A percentile compares a stretch with the other conserved stretches of the same genome.
Conservation (phyloP, 1,140 invertebrate species). For the Scylla paramamosain region DNA sequence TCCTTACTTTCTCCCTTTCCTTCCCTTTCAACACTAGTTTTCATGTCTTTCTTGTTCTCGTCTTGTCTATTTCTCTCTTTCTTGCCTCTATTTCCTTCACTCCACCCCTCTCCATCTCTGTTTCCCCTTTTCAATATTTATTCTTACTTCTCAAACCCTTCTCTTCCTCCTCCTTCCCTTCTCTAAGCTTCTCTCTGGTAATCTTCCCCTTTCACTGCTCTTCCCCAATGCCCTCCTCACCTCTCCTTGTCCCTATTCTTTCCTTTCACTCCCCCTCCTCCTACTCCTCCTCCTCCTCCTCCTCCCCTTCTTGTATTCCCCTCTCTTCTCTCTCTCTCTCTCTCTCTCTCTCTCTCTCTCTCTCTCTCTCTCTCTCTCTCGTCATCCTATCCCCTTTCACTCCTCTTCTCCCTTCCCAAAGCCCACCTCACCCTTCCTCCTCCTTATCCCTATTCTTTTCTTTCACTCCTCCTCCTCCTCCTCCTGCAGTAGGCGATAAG, state of each 20-base stretch:
- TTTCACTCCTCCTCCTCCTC: not conserved
- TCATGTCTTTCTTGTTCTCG: too few relatives aligned
- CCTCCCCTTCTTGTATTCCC: not conserved
- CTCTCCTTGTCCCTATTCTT: too few relatives aligned
- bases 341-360: not conserved
- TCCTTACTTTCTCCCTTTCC: too few relatives aligned
- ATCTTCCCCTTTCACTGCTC: too few relatives aligned
- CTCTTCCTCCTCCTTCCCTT: not conserved
- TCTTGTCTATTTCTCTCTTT: too few relatives aligned
- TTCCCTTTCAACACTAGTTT: too few relatives aligned
- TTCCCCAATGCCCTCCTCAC: too few relatives aligned
- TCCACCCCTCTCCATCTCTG: too few relatives aligned
- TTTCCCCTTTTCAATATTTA: too few relatives aligned
- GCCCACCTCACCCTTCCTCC: too few relatives aligned
- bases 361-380: conserved; percentile 9
- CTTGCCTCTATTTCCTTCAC: too few relatives aligned
- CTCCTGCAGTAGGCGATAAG: too few relatives aligned
- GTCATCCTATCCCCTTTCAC: not conserved
- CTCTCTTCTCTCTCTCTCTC: conserved; percentile 8
- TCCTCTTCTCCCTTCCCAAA: not conserved
- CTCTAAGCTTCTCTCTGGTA: not conserved
- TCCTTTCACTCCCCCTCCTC: not conserved
- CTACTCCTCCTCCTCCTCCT: not conserved
- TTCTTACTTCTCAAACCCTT: not conserved
- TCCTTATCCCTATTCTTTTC: not conserved